These are phyloP conservation scores for Andrena bicolor DNA, from an alignment of 2,888 invertebrate genomes.

Conservation along the genomic window DNA sequence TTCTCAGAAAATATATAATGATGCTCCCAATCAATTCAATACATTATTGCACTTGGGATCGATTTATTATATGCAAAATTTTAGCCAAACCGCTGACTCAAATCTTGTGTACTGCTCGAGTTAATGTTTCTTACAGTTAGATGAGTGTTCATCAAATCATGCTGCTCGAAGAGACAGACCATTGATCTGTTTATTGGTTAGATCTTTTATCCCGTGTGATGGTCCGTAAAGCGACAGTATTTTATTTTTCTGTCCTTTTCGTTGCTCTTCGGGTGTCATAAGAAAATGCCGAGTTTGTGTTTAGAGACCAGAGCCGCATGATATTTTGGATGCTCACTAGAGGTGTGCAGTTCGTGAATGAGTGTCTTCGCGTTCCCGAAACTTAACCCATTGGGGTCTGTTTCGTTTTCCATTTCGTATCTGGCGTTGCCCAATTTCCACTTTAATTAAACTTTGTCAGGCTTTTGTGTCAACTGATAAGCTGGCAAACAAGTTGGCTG, in stretches of 20 bases:
- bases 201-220: not conserved
- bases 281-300: not conserved
- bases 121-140: constrained; percentile 12
- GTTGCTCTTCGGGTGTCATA: not conserved
- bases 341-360: not conserved
- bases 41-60: too few relatives aligned
- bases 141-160: constrained; percentile 23
- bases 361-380: constrained; percentile 16
- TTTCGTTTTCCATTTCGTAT: not conserved
- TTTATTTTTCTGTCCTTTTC: not conserved
- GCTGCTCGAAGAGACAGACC: constrained; percentile 1
- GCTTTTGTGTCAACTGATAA: too few relatives aligned
- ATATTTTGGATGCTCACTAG: constrained; percentile 4
- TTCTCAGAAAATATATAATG: too few relatives aligned
- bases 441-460: not conserved
- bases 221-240: not conserved
- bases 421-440: not conserved
- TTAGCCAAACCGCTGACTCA: too few relatives aligned
- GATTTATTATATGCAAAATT: not conserved
- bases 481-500: too few relatives aligned
- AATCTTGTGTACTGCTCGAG: too few relatives aligned
- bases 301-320: constrained; percentile 18
- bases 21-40: too few relatives aligned
- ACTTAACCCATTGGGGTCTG: not conserved
- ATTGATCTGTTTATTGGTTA: not conserved